These are phyloP conservation scores for Coregonus suidteri DNA, from an alignment of 2,797 vertebrate species.

Conservation along the genomic window DNA sequence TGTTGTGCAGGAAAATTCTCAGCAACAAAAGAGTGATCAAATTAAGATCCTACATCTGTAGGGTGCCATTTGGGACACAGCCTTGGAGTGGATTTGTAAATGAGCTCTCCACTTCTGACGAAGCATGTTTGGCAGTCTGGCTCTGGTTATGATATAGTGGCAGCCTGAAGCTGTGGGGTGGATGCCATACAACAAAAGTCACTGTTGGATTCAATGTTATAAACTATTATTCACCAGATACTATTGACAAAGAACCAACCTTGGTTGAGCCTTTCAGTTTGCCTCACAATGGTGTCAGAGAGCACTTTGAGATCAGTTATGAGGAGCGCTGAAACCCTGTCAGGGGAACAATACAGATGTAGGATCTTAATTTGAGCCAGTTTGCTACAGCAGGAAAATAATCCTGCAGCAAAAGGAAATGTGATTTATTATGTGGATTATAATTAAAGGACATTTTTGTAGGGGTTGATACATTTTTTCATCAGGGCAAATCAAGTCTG, in stretches of 20 bases:
- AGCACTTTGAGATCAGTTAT: slow-evolving; percentile 59
- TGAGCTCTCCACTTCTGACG: no score
- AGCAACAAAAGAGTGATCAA: no score
- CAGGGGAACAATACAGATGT: slow-evolving; percentile 65
- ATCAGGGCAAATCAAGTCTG: no score
- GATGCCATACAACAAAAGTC: neutral
- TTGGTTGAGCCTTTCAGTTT: slow-evolving; percentile 1
- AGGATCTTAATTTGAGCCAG: slow-evolving; percentile 22
- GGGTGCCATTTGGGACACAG: neutral
- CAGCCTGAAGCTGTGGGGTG: slow-evolving; percentile 1
- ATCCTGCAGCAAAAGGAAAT: no score
- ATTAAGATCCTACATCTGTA: no score
- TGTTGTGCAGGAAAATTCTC: no score
- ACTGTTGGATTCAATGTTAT: neutral
- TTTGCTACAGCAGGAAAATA: no score
- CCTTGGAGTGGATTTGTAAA: neutral
- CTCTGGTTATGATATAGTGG: neutral
- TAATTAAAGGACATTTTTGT: no score
- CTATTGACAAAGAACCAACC: neutral
- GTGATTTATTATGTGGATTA: no score
- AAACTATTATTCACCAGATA: slow-evolving; percentile 19
- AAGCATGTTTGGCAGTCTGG: no score
- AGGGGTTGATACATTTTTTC: no score
- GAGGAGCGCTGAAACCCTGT: slow-evolving; percentile 13
- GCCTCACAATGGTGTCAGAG: slow-evolving; percentile 21